Conservation (phyloP, 1,140 invertebrate genomes). For the Brachionus plicatilis region DNA sequence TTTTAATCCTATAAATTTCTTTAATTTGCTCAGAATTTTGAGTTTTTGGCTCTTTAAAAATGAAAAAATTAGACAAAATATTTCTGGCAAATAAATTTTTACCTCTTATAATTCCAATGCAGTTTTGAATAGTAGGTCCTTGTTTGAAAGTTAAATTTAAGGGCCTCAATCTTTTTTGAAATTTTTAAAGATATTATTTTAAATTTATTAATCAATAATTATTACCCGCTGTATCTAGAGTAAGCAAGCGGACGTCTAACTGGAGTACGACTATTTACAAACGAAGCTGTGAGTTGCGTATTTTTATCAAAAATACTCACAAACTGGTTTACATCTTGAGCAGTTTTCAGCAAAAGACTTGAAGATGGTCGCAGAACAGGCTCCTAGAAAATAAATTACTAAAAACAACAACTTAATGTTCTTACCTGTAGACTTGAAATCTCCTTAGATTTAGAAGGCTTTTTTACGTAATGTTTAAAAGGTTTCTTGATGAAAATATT, state of each 20-base stretch:
- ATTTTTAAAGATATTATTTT: no score
- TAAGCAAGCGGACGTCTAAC: background rate
- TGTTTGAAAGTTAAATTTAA: background rate
- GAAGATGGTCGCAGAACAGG: background rate
- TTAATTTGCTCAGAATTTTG: background rate
- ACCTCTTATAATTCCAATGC: background rate
- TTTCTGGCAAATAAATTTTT: background rate
- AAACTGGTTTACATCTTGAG: constrained; percentile 12
- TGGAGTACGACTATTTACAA: background rate
- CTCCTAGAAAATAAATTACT: background rate
- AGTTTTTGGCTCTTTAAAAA: background rate
- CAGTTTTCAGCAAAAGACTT: background rate
- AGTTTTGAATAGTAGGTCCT: background rate
- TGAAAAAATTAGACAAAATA: no score
- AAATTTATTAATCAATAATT: no score
- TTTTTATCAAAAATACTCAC: background rate
- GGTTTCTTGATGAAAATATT: background rate
- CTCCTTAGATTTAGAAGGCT: background rate
- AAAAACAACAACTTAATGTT: background rate
- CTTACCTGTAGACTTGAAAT: background rate
- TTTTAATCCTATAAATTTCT: constrained; percentile 1
- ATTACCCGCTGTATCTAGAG: constrained; percentile 5
- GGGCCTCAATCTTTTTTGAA: background rate
- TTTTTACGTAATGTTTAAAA: background rate
- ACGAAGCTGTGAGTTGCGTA: background rate